Evolutionary conservation across 2,888 invertebrate species (phyloP).

Genomic region (Cantharis nigra): DNA sequence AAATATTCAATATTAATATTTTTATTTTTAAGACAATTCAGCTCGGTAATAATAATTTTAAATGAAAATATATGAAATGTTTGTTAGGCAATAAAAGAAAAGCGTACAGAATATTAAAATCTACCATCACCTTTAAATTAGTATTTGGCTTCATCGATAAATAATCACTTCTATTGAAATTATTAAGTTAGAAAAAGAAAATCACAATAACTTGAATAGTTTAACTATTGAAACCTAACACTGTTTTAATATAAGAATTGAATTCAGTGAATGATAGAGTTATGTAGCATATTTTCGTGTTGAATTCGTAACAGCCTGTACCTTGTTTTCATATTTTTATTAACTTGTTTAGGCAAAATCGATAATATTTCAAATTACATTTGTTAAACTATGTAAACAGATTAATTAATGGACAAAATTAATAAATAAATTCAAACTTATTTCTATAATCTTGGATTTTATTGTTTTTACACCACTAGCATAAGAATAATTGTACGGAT

Average conservation of each 20-base stretch:
- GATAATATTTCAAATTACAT: constrained; percentile 6
- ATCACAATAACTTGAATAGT: not conserved
- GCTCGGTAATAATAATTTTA: not conserved
- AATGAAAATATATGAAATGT: not conserved
- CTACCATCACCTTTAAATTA: not conserved
- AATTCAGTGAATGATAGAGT: not conserved
- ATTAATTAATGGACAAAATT: not conserved
- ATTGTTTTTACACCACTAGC: too few relatives aligned
- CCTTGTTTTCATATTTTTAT: constrained; percentile 15
- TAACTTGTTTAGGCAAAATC: constrained; percentile 21
- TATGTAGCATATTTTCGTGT: constrained; percentile 6
- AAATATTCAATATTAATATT: not conserved
- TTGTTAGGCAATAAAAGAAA: not conserved
- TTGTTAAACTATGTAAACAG: not conserved
- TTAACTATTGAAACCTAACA: not conserved
- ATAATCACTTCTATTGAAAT: not conserved
- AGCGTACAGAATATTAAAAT: not conserved
- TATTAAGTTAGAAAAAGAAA: not conserved
- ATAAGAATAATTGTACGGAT: too few relatives aligned
- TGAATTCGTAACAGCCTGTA: constrained; percentile 22
- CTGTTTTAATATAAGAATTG: not conserved
- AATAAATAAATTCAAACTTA: not conserved
- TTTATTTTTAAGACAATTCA: not conserved
- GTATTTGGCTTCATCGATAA: not conserved
- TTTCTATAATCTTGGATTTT: not conserved